These are phyloP conservation scores for Acanthopleura granulata DNA, from an alignment of 2,888 invertebrate species.

Conservation along the genomic window DNA sequence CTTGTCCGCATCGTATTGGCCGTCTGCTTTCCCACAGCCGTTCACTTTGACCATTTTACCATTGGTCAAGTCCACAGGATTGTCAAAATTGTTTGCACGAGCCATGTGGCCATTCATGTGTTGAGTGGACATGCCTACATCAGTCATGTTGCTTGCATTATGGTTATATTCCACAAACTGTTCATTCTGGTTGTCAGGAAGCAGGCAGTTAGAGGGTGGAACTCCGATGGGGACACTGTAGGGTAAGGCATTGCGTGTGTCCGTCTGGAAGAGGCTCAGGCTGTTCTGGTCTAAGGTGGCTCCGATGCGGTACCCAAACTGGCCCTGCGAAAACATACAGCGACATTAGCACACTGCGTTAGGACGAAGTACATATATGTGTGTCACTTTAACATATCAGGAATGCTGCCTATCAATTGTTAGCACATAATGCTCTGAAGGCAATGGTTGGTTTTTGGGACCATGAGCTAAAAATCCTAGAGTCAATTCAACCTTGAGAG, in stretches of 20 bases:
- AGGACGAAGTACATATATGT: too few species aligned
- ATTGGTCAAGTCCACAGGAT: conserved; percentile 59
- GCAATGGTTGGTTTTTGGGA: too few species aligned
- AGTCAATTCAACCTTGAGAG: too few species aligned
- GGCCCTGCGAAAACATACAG: conserved; percentile 34
- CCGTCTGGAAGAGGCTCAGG: conserved; percentile 3
- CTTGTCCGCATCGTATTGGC: conserved; percentile 15
- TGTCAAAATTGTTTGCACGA: conserved; percentile 44
- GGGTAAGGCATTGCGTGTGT: neutral
- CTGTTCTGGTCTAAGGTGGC: conserved; percentile 34
- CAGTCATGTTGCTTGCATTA: neutral
- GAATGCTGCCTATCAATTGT: too few species aligned
- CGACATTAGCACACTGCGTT: too few species aligned
- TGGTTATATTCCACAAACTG: neutral
- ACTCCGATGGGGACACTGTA: neutral
- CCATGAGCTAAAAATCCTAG: too few species aligned
- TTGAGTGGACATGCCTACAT: conserved; percentile 7
- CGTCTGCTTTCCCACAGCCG: conserved; percentile 12
- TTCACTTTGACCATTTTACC: conserved; percentile 19
- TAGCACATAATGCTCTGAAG: too few species aligned
- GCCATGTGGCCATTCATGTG: conserved; percentile 53
- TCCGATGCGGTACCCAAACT: conserved; percentile 50
- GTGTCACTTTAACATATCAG: too few species aligned
- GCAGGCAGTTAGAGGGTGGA: neutral
- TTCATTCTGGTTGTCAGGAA: neutral